phyloP scores from a whole-genome alignment of 2,797 vertebrate species.

The Leptodactylus fallax region DNA sequence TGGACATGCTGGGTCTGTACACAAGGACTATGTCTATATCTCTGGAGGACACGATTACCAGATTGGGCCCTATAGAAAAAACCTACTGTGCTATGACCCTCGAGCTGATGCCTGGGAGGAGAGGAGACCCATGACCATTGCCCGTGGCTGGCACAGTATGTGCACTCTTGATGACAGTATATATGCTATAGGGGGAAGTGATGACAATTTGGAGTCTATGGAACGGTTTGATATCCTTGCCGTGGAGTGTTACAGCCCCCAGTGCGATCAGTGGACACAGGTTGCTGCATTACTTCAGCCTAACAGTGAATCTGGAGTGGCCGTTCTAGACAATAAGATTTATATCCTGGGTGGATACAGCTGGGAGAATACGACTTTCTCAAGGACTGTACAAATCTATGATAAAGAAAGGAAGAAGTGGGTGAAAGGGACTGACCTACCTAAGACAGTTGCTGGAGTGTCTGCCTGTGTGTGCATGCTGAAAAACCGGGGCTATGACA shows the following conservation, averaged over 20 bases:
- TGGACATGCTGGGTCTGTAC: slow-evolving; percentile 89
- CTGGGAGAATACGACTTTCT: slow-evolving; percentile 92
- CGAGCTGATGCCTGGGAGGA: slow-evolving; percentile 83
- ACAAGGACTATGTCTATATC: slow-evolving; percentile 89
- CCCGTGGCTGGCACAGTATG: slow-evolving; percentile 96
- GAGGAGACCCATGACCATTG: slow-evolving; percentile 84
- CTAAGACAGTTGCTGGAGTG: slow-evolving; percentile 88
- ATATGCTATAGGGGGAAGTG: slow-evolving; percentile 90
- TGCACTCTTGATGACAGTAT: slow-evolving; percentile 86
- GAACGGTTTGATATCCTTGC: slow-evolving; percentile 91
- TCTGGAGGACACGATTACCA: slow-evolving; percentile 95
- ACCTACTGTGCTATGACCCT: slow-evolving; percentile 89
- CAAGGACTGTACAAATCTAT: slow-evolving; percentile 88
- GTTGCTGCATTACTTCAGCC: slow-evolving; percentile 85
- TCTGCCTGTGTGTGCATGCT: slow-evolving; percentile 89
- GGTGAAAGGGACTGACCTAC: slow-evolving; percentile 85
- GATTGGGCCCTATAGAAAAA: slow-evolving; percentile 90
- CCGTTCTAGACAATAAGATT: slow-evolving; percentile 84
- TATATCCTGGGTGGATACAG: slow-evolving; percentile 95
- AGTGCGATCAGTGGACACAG: slow-evolving; percentile 88
- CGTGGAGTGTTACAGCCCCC: slow-evolving; percentile 89
- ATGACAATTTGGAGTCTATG: slow-evolving; percentile 88
- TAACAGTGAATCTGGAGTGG: slow-evolving; percentile 91
- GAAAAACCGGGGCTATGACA: slow-evolving; percentile 77
- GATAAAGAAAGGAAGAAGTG: slow-evolving; percentile 83